Evolutionary conservation across 2,113 vertebrate species (phyloP), one percentile per base, ranked within the genome.

Genomic region (Prunella fulvescens): DNA sequence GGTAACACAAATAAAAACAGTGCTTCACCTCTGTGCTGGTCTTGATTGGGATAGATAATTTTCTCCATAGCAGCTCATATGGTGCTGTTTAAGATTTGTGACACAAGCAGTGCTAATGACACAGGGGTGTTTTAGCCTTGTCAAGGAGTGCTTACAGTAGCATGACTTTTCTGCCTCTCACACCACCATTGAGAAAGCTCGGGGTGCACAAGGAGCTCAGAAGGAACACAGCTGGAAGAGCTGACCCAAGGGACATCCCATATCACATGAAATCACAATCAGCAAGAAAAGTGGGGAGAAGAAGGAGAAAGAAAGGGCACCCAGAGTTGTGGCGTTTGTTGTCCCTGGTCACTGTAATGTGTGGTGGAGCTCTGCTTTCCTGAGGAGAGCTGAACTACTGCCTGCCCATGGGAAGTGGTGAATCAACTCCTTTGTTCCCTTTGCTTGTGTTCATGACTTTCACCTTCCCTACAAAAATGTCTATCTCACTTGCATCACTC

Each of bases 291-390:
- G 2, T 9, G 15, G 8, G 8, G 11, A 13, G 26, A 65, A 64
- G 19, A 45, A 58, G 28, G 5, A 48, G 31, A 26, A 67, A 31
- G 8, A 10, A 14, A 26, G 10, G 7, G 2, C 2, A 4, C 51
- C 51, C 1, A 0, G 12, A 74, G 2, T 22, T 11, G 25, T 3
- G 14, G 10, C 0, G 0, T 7, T 50, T 50, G 7, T 25, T 40
- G 81, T 48, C 31, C 14, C 26, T 48, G 58, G 29, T 9, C 58
- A 26, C 16, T 6, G 5, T 45, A 57, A 71, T 0, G 2, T 1
- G 3, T 33, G 24, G 45, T 24, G 3, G 19, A 86, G 17, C 7
- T 28, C 37, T 44, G 24, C 14, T 40, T 72, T 77, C 22, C 35
- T 62, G 47, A 6, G 14, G 28, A 29, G 18, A 6, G 5, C 47